Conservation (phyloP, 1,140 invertebrate species). For the Aphaenogaster floridana region DNA sequence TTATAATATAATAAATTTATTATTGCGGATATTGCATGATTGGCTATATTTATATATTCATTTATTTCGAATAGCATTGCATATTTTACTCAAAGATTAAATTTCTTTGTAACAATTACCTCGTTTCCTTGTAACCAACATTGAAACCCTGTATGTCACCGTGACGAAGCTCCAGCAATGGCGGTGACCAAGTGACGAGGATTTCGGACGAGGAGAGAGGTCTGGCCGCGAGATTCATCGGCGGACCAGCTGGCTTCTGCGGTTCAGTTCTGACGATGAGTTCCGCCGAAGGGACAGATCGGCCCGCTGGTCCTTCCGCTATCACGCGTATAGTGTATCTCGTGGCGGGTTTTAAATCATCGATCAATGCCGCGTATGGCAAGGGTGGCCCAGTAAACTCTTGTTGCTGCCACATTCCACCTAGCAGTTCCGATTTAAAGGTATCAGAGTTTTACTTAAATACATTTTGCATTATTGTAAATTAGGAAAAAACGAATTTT, state of each 20-base stretch:
- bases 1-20: too few species aligned
- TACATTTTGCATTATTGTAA: neutral
- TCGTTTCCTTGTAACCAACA: slow-evolving; percentile 86
- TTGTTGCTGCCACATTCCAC: slow-evolving; percentile 90
- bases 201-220: slow-evolving; percentile 92
- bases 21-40: neutral
- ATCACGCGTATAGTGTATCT: slow-evolving; percentile 92
- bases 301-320: slow-evolving; percentile 92
- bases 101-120: slow-evolving; percentile 63
- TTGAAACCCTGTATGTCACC: slow-evolving; percentile 91
- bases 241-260: slow-evolving; percentile 92
- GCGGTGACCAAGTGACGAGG: slow-evolving; percentile 92
- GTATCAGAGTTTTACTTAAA: neutral
- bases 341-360: slow-evolving; percentile 92
- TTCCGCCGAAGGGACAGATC: slow-evolving; percentile 91
- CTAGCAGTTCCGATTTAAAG: slow-evolving; percentile 68
- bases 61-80: neutral
- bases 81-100: neutral
- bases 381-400: slow-evolving; percentile 89
- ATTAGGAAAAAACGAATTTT: neutral
- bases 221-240: slow-evolving; percentile 90
- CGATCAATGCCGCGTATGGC: slow-evolving; percentile 89
- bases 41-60: neutral
- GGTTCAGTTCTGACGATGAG: slow-evolving; percentile 91
- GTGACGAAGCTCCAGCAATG: slow-evolving; percentile 90